Conservation (phyloP, 2,797 vertebrate genomes). For the Pseudochaenichthys georgianus region DNA sequence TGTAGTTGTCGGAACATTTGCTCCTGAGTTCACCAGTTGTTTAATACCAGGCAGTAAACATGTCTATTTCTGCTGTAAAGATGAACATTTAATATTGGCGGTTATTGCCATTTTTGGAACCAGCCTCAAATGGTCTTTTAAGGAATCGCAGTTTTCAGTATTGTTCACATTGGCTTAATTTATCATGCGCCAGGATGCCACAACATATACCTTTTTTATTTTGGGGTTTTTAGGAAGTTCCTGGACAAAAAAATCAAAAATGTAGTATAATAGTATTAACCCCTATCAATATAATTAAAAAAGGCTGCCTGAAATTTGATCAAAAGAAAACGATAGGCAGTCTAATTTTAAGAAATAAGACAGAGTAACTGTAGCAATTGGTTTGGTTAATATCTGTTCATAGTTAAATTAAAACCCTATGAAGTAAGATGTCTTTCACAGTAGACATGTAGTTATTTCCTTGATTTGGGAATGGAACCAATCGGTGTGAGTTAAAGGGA, state of each 20-base stretch:
- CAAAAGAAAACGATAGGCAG: neutral
- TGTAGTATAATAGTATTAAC: neutral
- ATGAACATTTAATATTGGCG: too few relatives aligned
- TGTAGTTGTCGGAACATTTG: too few relatives aligned
- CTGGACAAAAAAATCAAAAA: neutral
- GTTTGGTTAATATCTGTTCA: neutral
- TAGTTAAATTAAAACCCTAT: neutral
- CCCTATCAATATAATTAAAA: neutral
- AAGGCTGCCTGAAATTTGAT: neutral
- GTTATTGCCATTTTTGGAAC: too few relatives aligned
- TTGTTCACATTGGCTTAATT: too few relatives aligned
- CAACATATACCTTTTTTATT: too few relatives aligned
- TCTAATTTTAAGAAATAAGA: neutral
- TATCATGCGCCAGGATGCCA: too few relatives aligned
- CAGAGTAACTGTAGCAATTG: neutral
- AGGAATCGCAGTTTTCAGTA: too few relatives aligned
- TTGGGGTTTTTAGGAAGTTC: neutral
- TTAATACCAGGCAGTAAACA: too few relatives aligned
- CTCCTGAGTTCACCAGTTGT: too few relatives aligned
- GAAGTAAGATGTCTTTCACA: neutral
- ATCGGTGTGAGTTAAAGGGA: constrained; percentile 23
- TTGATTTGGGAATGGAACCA: constrained; percentile 10
- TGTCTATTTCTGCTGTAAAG: too few relatives aligned
- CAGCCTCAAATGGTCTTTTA: too few relatives aligned
- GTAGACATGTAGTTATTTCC: constrained; percentile 5